Evolutionary conservation across 30 jellyfish, hydroid and myxozoan species (phyloP).

Genomic region (Hydractinia echinata): DNA sequence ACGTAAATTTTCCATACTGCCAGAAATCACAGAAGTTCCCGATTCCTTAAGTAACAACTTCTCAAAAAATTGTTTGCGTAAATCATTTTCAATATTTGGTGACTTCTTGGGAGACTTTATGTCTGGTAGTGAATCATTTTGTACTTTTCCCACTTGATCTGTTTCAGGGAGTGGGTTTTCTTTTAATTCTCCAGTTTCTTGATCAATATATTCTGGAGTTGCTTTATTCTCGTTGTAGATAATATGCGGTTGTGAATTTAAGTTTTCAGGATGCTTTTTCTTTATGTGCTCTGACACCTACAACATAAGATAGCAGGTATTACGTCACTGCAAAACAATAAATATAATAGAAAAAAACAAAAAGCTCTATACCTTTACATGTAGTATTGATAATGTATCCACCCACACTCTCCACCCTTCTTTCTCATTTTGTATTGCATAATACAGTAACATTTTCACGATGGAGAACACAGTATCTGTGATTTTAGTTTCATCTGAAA

Average conservation of each 20-base stretch:
- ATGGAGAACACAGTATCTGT: slow-evolving; percentile 73
- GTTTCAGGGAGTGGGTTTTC: background rate
- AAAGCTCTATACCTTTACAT: slow-evolving; percentile 57
- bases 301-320: background rate
- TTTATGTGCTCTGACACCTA: background rate
- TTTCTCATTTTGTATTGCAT: slow-evolving; percentile 83
- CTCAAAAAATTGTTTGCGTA: slow-evolving; percentile 17
- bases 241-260: slow-evolving; percentile 4
- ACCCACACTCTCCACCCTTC: slow-evolving; percentile 99
- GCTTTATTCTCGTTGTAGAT: slow-evolving; percentile 9
- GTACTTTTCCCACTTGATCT: background rate
- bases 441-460: slow-evolving; percentile 74
- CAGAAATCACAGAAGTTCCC: slow-evolving; percentile 19
- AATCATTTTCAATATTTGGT: slow-evolving; percentile 1
- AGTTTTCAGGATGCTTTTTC: background rate
- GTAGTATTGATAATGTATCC: slow-evolving; percentile 92
- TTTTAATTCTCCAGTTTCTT: slow-evolving; percentile 25
- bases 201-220: slow-evolving; percentile 17
- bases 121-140: background rate
- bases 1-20: slow-evolving; percentile 8
- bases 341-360: background rate
- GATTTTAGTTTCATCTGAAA: slow-evolving; percentile 54
- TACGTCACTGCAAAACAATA: no score
- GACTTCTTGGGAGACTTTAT: background rate
- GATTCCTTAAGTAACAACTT: background rate